Base-by-base conservation (phyloP, 1,140 invertebrate species). In the Drosophila rhopaloa region DNA sequence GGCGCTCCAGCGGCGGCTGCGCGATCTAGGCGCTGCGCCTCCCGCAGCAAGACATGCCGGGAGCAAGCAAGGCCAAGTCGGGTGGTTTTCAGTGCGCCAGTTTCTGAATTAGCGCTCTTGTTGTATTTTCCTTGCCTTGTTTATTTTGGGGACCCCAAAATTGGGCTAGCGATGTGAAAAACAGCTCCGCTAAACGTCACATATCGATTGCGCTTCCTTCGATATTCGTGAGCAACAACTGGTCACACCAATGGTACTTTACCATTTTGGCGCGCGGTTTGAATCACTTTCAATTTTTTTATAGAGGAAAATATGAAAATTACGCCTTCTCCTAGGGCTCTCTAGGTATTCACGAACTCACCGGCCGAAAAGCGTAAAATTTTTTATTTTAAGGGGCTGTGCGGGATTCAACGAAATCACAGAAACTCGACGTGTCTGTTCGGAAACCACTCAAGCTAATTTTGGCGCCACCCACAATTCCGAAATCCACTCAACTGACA, bases 391-490 rank as follows among this genome's bases (percentile, higher is more conserved):
- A 32, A 32, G 4, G 6, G 5, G 7, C 7, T 32, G 29, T 32
- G 29, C 29, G 29, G 7, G 29, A 32, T 32, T 6, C 5, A 32
- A 32, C 8, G 8, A 29, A 44, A 14, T 1, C 24, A 48, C 8
- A 4, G 13, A 29, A 27, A n/a, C 46, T 47, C 11, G 13, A 6
- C 2, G 13, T 41, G 29, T n/a, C 7, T 7, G n/a, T 6, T n/a
- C 4, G 7, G 0, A 14, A 48, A 29, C 6, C 8, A 41, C 68
- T 74, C 68, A 55, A 79, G 57, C 35, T 47, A 13, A 51, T 70
- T 70, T 88, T 88, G 76, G 84, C 79, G 55, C 83, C 84, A 88
- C 84, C 83, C 83, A 82, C 83, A 82, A 72, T 82, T 55, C 50
- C 70, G 83, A 76, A 62, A 38, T 8, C 0, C 48, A 53, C 44